Percentiles rank a stretch among this genome's conserved stretches.
These are phyloP conservation scores for Drosophila albomicans DNA, from an alignment of 1,140 invertebrate species.

Conservation along the genomic window DNA sequence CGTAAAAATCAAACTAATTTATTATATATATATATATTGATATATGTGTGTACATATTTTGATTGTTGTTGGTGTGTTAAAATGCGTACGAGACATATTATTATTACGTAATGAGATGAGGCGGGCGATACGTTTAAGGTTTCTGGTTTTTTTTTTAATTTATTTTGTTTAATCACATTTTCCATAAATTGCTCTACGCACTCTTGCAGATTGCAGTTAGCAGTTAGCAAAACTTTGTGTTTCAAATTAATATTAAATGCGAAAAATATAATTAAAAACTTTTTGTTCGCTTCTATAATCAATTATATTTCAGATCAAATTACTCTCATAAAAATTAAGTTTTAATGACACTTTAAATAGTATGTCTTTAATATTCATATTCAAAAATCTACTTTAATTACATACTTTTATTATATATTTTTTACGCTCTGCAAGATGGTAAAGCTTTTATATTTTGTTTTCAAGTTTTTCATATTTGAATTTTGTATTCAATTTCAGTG, in stretches of 20 bases:
- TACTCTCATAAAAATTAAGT: no score
- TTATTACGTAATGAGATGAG: constrained; percentile 83
- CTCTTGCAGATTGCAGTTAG: neutral
- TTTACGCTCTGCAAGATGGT: constrained; percentile 14
- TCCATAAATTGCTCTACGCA: constrained; percentile 6
- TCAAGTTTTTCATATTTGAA: constrained; percentile 24
- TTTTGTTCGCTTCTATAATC: neutral
- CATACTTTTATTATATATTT: neutral
- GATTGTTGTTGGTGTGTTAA: constrained; percentile 62
- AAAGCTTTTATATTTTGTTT: constrained; percentile 18
- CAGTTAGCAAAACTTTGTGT: neutral
- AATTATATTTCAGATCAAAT: no score
- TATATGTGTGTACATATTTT: constrained; percentile 52
- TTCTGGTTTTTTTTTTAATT: neutral
- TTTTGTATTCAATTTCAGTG: constrained; percentile 28
- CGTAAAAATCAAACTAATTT: constrained; percentile 49
- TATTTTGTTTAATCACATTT: constrained; percentile 5
- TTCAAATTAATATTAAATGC: no score
- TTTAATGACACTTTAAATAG: no score
- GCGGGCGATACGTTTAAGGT: constrained; percentile 73
- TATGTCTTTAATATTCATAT: no score
- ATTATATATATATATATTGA: constrained; percentile 34
- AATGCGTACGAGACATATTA: constrained; percentile 80
- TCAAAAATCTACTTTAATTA: neutral
- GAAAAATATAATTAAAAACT: no score